Conservation (phyloP, 2,797 vertebrate genomes). For the Hydrolagus colliei region DNA sequence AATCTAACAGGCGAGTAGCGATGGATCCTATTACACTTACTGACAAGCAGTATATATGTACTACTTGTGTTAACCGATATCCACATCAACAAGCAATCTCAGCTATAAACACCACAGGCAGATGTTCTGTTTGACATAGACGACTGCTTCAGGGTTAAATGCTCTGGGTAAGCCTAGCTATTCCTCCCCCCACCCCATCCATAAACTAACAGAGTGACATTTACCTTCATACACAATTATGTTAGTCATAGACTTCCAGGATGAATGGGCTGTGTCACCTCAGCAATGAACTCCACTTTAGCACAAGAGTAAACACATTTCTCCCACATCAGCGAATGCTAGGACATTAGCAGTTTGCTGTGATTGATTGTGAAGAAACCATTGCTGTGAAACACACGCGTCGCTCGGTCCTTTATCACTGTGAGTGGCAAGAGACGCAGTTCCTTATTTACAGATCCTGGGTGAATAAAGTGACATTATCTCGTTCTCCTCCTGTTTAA, state of each 20-base stretch:
- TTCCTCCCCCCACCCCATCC: constrained; percentile 22
- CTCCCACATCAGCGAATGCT: constrained; percentile 45
- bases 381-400: constrained; percentile 63
- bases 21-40: constrained; percentile 18
- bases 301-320: constrained; percentile 56
- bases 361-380: constrained; percentile 46
- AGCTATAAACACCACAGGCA: constrained; percentile 33
- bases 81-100: constrained; percentile 27
- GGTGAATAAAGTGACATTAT: constrained; percentile 59
- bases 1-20: not conserved
- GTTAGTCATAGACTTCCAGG: constrained; percentile 48
- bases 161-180: constrained; percentile 26
- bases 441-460: constrained; percentile 52
- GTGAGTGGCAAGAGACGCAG: constrained; percentile 47
- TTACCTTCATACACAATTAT: constrained; percentile 44
- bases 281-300: constrained; percentile 46
- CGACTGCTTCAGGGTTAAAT: constrained; percentile 36
- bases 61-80: constrained; percentile 26
- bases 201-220: constrained; percentile 47
- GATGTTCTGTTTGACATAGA: constrained; percentile 30
- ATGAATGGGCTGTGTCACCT: constrained; percentile 49
- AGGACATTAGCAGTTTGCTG: constrained; percentile 47
- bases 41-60: constrained; percentile 28
- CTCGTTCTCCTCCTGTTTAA: constrained; percentile 56
- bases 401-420: constrained; percentile 57